Conservation (phyloP, 1,140 invertebrate genomes). For the Radopholus similis region DNA sequence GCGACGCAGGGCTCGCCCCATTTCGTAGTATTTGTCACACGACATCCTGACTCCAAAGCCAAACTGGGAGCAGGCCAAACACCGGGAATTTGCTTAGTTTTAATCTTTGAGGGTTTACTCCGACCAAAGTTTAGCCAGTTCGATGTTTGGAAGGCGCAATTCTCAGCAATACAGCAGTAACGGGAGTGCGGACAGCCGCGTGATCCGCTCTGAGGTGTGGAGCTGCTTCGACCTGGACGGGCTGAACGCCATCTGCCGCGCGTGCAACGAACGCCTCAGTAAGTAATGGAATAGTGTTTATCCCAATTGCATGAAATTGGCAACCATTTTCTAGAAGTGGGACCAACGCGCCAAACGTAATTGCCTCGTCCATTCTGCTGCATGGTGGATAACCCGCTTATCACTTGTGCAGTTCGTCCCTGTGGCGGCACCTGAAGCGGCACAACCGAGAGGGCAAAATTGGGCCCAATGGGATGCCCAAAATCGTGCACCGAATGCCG, state of each 20-base stretch:
- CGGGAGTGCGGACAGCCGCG: background rate
- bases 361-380: background rate
- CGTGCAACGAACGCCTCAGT: constrained; percentile 10
- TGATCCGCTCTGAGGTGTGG: constrained; percentile 19
- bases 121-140: background rate
- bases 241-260: constrained; percentile 6
- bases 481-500: background rate
- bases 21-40: too few species aligned
- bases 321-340: too few species aligned
- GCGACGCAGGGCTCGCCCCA: too few species aligned
- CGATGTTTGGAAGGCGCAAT: background rate
- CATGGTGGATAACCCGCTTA: background rate
- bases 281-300: too few species aligned
- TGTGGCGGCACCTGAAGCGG: constrained; percentile 19
- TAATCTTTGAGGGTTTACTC: background rate
- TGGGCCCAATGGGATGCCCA: constrained; percentile 2
- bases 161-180: background rate
- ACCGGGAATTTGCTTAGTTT: background rate
- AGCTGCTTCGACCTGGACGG: constrained; percentile 12
- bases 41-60: too few species aligned
- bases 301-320: too few species aligned
- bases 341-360: constrained; percentile 16
- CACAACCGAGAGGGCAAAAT: background rate
- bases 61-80: too few species aligned
- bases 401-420: background rate